These are phyloP conservation scores for Forpus xanthops DNA, from an alignment of 2,797 vertebrate genomes.

Conservation along the genomic window DNA sequence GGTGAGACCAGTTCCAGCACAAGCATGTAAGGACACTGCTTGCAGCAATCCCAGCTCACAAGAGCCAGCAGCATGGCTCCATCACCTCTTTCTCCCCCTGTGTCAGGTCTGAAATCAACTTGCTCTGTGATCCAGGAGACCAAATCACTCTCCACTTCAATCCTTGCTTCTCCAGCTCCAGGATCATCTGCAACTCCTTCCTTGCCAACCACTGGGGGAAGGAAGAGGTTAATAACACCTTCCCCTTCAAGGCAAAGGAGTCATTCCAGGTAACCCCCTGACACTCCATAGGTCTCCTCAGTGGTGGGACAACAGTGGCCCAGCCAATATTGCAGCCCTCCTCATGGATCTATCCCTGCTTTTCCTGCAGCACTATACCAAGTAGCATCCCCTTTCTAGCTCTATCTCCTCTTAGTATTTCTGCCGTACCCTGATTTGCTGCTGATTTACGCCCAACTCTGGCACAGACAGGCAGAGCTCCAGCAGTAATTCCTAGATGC, in stretches of 20 bases:
- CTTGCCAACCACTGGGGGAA: constrained; percentile 77
- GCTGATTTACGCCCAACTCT: neutral
- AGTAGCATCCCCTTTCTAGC: neutral
- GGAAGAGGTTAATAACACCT: constrained; percentile 74
- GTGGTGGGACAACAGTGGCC: neutral
- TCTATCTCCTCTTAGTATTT: neutral
- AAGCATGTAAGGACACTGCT: constrained; percentile 71
- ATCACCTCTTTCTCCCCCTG: neutral
- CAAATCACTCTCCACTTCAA: constrained; percentile 82
- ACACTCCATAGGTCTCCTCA: accelerated
- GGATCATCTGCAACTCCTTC: constrained; percentile 80
- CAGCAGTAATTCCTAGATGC: neutral
- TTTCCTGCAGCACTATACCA: neutral
- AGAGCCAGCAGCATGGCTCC: neutral
- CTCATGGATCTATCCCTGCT: neutral
- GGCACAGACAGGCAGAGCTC: neutral
- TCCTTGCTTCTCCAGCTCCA: constrained; percentile 76
- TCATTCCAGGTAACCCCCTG: constrained; percentile 78
- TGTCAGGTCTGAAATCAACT: constrained; percentile 83
- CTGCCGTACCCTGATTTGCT: neutral
- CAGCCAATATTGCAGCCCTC: neutral
- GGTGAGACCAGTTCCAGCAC: constrained; percentile 73
- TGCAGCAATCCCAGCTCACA: accelerated
- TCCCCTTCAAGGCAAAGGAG: constrained; percentile 74
- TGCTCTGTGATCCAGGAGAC: constrained; percentile 76